Base-by-base conservation (phyloP, 2,797 vertebrate genomes). In the Clamator glandarius region DNA sequence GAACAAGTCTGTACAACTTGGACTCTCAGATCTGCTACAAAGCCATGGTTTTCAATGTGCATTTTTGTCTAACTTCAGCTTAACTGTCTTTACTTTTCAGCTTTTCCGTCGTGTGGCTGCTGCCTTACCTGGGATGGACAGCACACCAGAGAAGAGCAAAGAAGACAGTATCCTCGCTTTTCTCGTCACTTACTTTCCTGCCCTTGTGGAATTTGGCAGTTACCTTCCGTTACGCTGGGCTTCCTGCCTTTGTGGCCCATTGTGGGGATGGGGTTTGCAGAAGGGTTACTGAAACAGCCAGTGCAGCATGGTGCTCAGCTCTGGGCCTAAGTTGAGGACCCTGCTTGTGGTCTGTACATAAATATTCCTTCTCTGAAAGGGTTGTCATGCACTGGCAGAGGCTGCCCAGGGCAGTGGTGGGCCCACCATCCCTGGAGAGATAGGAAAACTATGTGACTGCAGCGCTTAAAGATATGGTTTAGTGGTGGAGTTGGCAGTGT, bases 121-220 rank as follows among this genome's bases (percentile, higher is more conserved):
- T 87, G 98, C 98, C 84, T 97, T 99, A 95, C 98, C 98, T 57
- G 98, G 98, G 78, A 99, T 98, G 98, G 99, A 98, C 87, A 99
- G 98, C 95, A 98, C 98, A 97, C 98, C 98, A 74, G 98, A 98
- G 97, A 98, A 98, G 84, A 99, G 98, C 98, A 99, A 99, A 99
- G 98, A 99, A 90, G 98, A 99, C 97, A 98, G 98, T 98, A 99
- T 99, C 98, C 98, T 99, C 97, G 48, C 19, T 52, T 83, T 81
- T 69, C 29, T 57, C 6, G 15, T 35, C 48, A 17, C 46, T 12
- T 28, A 11, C 64, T 16, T 42, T 9, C 15, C 51, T 78, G 8
- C 18, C 52, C 59, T 68, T 15, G 0, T 11, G 14, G 36, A 52
- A 15, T 3, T 39, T 66, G 29, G 4, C 39, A 15, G 0, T 33